These are phyloP conservation scores for Aricia artaxerxes DNA, from an alignment of 2,888 invertebrate species.

Conservation along the genomic window DNA sequence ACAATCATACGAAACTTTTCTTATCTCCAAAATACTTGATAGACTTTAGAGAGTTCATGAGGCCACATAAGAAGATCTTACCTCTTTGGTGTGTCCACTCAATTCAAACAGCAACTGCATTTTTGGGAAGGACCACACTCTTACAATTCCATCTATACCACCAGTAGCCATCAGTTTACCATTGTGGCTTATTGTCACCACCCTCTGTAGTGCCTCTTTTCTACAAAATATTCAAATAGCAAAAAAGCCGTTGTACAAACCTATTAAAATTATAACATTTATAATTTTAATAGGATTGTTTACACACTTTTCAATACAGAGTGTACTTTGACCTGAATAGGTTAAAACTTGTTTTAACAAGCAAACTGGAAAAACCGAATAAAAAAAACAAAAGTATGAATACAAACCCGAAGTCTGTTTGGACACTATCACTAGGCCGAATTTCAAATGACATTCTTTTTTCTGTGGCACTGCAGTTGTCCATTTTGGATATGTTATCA, in stretches of 20 bases:
- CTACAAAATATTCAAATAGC: conserved; percentile 51
- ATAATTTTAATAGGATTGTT: background rate
- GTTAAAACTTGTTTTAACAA: background rate
- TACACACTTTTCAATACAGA: too few species aligned
- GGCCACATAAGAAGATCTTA: conserved; percentile 41
- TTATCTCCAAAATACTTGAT: too few species aligned
- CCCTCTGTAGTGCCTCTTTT: conserved; percentile 91
- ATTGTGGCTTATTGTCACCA: conserved; percentile 88
- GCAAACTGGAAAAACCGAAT: background rate
- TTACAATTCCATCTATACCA: conserved; percentile 92
- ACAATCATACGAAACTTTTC: too few species aligned
- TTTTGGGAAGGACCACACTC: conserved; percentile 94
- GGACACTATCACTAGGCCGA: conserved; percentile 88
- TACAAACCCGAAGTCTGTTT: conserved; percentile 89
- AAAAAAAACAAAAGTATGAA: background rate
- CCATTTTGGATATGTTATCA: conserved; percentile 71
- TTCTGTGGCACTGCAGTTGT: conserved; percentile 69
- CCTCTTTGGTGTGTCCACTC: conserved; percentile 92
- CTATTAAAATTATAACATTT: too few species aligned
- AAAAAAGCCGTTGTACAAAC: background rate
- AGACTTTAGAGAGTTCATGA: background rate
- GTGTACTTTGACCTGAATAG: background rate
- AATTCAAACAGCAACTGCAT: conserved; percentile 86
- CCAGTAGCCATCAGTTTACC: conserved; percentile 93
- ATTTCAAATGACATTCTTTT: conserved; percentile 87